Conservation (phyloP, 2,888 invertebrate species). For the Heliconius aoede region DNA sequence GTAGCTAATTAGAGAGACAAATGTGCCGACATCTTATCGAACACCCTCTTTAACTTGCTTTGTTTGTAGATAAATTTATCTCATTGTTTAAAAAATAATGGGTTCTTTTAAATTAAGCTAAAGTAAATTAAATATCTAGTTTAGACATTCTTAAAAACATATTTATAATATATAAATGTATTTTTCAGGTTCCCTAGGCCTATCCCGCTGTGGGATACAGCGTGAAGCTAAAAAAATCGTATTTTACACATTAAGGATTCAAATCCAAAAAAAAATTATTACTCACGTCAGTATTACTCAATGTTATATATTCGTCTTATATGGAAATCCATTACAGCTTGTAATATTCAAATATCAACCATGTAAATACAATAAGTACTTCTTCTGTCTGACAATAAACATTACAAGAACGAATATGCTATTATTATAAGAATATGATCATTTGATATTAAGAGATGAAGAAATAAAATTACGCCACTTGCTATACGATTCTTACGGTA, state of each 20-base stretch:
- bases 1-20: conserved; percentile 9
- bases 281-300: too few species aligned
- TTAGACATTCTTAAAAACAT: too few species aligned
- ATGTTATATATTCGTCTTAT: too few species aligned
- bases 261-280: too few species aligned
- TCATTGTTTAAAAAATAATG: too few species aligned
- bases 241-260: too few species aligned
- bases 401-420: background rate
- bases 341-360: conserved; percentile 1
- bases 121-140: too few species aligned
- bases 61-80: background rate
- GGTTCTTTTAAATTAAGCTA: too few species aligned
- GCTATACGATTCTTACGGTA: background rate
- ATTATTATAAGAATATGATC: background rate
- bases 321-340: background rate
- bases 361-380: background rate
- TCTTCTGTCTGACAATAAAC: background rate
- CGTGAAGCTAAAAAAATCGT: too few species aligned
- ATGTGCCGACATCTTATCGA: conserved; percentile 2
- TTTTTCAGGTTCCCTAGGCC: too few species aligned
- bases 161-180: too few species aligned
- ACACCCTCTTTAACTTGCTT: background rate
- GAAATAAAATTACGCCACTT: background rate
- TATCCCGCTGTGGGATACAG: too few species aligned
- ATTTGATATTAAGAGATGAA: background rate